phyloP scores from a whole-genome alignment of 1,140 invertebrate genomes.

The Aphaenogaster ashmeadi region DNA sequence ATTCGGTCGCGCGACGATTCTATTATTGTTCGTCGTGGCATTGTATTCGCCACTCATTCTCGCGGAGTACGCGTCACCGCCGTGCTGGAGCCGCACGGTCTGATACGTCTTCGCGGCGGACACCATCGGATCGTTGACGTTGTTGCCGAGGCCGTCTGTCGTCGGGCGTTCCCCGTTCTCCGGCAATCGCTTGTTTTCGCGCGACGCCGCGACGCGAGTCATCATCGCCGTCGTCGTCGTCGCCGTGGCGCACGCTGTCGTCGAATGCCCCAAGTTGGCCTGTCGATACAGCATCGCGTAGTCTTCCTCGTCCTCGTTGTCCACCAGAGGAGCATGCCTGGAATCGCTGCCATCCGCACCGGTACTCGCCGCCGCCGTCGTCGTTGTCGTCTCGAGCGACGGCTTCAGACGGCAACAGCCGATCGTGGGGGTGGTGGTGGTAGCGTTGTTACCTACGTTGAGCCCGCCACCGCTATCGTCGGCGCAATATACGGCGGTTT shows the following conservation, averaged over 20 bases:
- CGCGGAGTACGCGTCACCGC: constrained; percentile 56
- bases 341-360: constrained; percentile 51
- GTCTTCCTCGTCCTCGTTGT: constrained; percentile 68
- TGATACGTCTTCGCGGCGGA: constrained; percentile 63
- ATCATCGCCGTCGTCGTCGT: constrained; percentile 45
- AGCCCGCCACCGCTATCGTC: constrained; percentile 63
- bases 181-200: constrained; percentile 52
- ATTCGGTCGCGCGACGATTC: constrained; percentile 49
- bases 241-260: constrained; percentile 44
- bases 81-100: constrained; percentile 59
- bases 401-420: constrained; percentile 71
- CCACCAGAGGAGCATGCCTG: constrained; percentile 28
- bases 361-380: constrained; percentile 1
- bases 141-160: constrained; percentile 25
- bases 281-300: constrained; percentile 67
- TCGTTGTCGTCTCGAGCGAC: constrained; percentile 53
- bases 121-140: constrained; percentile 49
- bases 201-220: constrained; percentile 60
- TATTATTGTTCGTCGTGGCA: constrained; percentile 17
- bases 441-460: constrained; percentile 41
- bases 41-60: constrained; percentile 52
- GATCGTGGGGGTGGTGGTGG: background rate
- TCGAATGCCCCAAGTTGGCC: constrained; percentile 59
- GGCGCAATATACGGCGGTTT: constrained; percentile 73
- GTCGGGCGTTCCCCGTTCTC: constrained; percentile 46